Evolutionary conservation across 2,113 vertebrate species (phyloP).

Genomic region (Podilymbus podiceps): DNA sequence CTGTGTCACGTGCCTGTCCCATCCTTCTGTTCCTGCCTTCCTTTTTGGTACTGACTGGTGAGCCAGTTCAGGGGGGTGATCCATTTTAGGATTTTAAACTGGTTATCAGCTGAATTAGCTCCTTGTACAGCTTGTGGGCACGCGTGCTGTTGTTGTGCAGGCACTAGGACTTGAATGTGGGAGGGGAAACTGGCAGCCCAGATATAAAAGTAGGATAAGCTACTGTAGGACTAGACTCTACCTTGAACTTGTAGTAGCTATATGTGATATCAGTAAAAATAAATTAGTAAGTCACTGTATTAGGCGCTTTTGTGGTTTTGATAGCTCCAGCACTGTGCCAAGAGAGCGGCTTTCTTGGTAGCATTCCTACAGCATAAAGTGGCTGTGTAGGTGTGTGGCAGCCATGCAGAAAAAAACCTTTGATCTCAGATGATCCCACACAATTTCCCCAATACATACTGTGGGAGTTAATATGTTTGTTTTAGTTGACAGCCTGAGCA

Average conservation of each 20-base stretch:
- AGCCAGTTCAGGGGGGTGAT: not conserved
- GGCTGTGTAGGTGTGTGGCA: not conserved
- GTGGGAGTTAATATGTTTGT: slow-evolving; percentile 12
- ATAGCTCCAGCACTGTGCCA: not conserved
- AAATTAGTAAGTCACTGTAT: not conserved
- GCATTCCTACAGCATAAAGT: not conserved
- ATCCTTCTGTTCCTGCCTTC: not conserved
- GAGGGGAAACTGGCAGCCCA: not conserved
- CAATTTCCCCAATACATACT: not conserved
- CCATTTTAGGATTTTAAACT: not conserved
- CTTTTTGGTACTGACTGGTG: not conserved
- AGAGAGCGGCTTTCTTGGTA: not conserved
- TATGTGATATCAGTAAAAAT: not conserved
- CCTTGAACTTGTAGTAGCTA: not conserved
- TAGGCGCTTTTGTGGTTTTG: not conserved
- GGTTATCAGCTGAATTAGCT: not conserved
- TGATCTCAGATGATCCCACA: not conserved
- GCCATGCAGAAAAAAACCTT: not conserved
- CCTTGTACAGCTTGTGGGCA: not conserved
- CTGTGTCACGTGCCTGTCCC: not conserved
- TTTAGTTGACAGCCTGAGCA: slow-evolving; percentile 5
- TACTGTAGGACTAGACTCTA: not conserved
- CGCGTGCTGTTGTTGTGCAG: fast-evolving
- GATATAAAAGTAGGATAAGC: not conserved
- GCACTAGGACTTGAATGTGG: not conserved